A percentile compares a stretch with the other conserved stretches of the same genome.
Evolutionary conservation across 2,113 vertebrate species (phyloP).

Genomic region (Mixornis gularis): DNA sequence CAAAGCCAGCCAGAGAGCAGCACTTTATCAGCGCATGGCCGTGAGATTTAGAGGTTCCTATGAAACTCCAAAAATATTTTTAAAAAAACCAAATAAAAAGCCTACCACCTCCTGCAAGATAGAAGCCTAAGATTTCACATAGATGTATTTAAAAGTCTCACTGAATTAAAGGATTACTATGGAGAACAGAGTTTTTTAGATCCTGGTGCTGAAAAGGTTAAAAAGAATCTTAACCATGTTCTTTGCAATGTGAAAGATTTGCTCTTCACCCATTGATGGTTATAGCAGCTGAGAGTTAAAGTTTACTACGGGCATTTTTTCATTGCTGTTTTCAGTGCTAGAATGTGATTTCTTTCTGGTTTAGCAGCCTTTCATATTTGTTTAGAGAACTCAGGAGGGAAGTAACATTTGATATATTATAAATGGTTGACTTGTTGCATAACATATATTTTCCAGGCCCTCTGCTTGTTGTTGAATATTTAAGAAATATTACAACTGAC

Average conservation of each 20-base stretch:
- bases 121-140: not conserved
- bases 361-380: slow-evolving; percentile 12
- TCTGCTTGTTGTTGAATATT: not conserved
- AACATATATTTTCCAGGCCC: not conserved
- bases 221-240: not conserved
- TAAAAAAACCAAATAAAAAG: too few relatives aligned
- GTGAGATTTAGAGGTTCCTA: not conserved
- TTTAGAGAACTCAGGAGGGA: not conserved
- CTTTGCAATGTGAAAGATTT: not conserved
- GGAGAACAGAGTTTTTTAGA: not conserved
- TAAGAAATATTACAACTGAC: not conserved
- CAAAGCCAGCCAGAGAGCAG: not conserved
- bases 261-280: not conserved
- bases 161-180: not conserved
- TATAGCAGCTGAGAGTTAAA: not conserved
- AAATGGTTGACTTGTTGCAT: not conserved
- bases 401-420: slow-evolving; percentile 25
- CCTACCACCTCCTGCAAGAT: not conserved
- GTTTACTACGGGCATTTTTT: not conserved
- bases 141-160: not conserved
- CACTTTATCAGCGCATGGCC: not conserved
- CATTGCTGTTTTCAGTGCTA: not conserved
- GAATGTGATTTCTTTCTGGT: not conserved
- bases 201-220: not conserved
- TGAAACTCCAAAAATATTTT: not conserved